Conservation (phyloP, 2,888 invertebrate species). For the Lathronympha strigana region DNA sequence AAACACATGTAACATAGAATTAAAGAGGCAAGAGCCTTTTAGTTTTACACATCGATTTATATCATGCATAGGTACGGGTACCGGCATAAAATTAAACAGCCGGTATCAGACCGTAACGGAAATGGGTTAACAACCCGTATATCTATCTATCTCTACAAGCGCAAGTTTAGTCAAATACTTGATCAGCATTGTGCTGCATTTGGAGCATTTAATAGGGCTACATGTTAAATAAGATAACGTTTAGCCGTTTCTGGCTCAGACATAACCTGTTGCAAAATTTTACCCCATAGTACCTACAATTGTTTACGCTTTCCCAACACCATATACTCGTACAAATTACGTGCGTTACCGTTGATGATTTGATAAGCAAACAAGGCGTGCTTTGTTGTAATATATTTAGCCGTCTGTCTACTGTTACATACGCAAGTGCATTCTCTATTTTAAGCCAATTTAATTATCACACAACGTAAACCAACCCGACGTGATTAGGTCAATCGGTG, state of each 20-base stretch:
- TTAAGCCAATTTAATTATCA: constrained; percentile 64
- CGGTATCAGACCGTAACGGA: constrained; percentile 77
- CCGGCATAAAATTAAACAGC: constrained; percentile 63
- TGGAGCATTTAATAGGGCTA: constrained; percentile 18
- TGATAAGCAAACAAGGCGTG: constrained; percentile 37
- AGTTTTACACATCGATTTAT: constrained; percentile 33
- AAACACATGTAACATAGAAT: constrained; percentile 26
- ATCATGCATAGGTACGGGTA: constrained; percentile 46
- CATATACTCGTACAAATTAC: constrained; percentile 30
- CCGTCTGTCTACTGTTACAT: constrained; percentile 31
- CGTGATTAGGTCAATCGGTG: constrained; percentile 73
- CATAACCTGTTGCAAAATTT: constrained; percentile 28
- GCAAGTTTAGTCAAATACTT: constrained; percentile 43
- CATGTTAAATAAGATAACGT: constrained; percentile 20
- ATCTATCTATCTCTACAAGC: constrained; percentile 69
- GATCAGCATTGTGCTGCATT: constrained; percentile 28
- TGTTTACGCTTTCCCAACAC: constrained; percentile 38
- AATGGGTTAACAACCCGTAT: constrained; percentile 80
- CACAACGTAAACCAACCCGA: constrained; percentile 62
- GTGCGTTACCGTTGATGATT: constrained; percentile 31
- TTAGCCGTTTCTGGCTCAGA: constrained; percentile 7
- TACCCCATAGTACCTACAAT: constrained; percentile 20
- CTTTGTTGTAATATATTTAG: constrained; percentile 33
- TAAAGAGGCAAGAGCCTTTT: constrained; percentile 25
- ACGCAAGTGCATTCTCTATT: constrained; percentile 45